Evolutionary conservation across 2,113 vertebrate species (phyloP), one percentile per base, ranked within the genome.

Genomic region (human): DNA sequence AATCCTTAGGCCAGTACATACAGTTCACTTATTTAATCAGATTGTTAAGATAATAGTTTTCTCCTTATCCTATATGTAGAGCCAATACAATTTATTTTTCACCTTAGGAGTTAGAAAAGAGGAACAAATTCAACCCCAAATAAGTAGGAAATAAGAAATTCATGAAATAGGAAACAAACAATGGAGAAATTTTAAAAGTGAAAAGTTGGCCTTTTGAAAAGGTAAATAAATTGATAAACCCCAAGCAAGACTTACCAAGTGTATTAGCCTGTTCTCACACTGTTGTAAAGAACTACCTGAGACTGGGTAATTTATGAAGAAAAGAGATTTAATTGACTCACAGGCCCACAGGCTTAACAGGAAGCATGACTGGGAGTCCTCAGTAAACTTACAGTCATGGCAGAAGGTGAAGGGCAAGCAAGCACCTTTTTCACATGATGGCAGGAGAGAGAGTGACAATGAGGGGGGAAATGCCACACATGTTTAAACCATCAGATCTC

Each of bases 201-300:
- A 94, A 96, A 97, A 59, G 40, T 93, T 86, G 18, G 18, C 87
- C 94, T 8, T 92, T 88, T 91, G 84, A 48, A 66, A 93, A 84
- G 40, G 23, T 78, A 16, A 83, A 90, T 72, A 92, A 95, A 45
- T 93, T 38, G 38, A 59, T 92, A 78, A 89, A 14, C 40, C 45
- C 30, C 2, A 73, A 68, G 20, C 57, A 84, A 95, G 61, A 85
- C 8, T 73, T 52, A 90, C 8, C 13, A 89, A 78, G 75, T 64
- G 12, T 64, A 64, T 64, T 14, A 64, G 61, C 13, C 27, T 64
- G 27, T 64, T 64, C 61, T 64, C 27, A 14, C 61, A 64, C 61
- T 64, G 2, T 64, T 64, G 13, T 64, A 64, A 64, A 64, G 61
- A 64, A 30, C 61, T 12, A 64, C 27, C 27, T 64, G 61, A 64